Base-by-base conservation (phyloP, 64 coral and sea anemone genomes). In the Actinia tenebrosa region DNA sequence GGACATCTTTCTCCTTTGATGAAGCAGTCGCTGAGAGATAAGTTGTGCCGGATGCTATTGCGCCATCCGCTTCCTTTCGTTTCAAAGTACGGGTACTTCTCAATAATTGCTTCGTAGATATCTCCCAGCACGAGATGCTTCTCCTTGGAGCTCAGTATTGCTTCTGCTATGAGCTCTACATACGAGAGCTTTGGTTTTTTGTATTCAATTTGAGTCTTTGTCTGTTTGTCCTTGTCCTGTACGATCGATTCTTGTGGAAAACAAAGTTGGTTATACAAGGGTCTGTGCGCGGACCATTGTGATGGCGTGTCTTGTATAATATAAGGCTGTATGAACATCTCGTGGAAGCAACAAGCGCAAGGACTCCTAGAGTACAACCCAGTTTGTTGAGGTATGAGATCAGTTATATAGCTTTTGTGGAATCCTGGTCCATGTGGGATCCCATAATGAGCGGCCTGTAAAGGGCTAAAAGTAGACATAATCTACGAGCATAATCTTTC, bases 11-110 rank as follows among this genome's bases (percentile, higher is more conserved):
- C 89, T 86, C 82, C 89, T 77, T 91, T 91, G 53, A 79, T 47
- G 71, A 91, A 91, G 83, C 89, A 91, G 59, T 91, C 89, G 25
- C 85, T 91, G 3, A 91, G 89, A 8, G 89, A 91, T 2, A 91
- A 77, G 62, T 91, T 91, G n/a, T 91, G 89, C 2, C 89, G 66
- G 77, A 91, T 91, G 72, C 89, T 91, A 56, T 91, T 91, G 43
- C 89, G 69, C 89, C 89, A 91, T 47, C 89, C 89, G 26, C 83
- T 91, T 10, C 83, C 83, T 30, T 77, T 91, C 5, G 53, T 91
- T 58, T 77, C 78, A 56, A 91, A 91, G 72, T 86, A 91, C 18
- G 89, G 89, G 42, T 91, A 86, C 19, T 77, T 83, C 8, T 83
- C 78, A 59, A 79, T 26, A 55, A 91, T 91, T 43, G 78, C 78